Evolutionary conservation across 2,888 invertebrate species (phyloP).

Genomic region (Microdon myrmicae): DNA sequence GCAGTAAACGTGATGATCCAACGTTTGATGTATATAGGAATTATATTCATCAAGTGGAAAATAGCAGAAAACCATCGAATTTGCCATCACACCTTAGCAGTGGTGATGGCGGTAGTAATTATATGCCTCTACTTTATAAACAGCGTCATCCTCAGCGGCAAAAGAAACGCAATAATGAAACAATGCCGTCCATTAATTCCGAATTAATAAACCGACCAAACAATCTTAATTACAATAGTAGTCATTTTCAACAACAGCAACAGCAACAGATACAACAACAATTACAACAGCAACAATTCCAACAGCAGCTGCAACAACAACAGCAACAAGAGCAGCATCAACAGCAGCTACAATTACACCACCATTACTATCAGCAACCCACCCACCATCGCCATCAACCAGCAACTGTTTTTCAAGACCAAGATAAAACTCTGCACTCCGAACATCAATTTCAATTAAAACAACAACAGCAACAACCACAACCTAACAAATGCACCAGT

Average conservation of each 20-base stretch:
- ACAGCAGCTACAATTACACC: constrained; percentile 15
- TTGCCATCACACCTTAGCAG: constrained; percentile 13
- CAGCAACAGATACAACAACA: constrained; percentile 19
- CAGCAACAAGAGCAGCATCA: constrained; percentile 25
- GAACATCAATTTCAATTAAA: constrained; percentile 55
- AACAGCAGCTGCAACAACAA: constrained; percentile 31
- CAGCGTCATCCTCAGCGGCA: constrained; percentile 38
- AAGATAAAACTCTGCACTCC: constrained; percentile 24
- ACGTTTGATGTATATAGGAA: constrained; percentile 41
- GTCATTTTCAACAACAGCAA: constrained; percentile 26
- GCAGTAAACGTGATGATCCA: constrained; percentile 44
- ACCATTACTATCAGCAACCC: not conserved
- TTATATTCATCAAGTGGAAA: constrained; percentile 25
- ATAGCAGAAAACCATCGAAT: constrained; percentile 36
- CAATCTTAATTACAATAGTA: constrained; percentile 38
- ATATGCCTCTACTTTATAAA: constrained; percentile 24
- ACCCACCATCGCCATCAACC: constrained; percentile 15
- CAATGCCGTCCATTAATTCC: constrained; percentile 46
- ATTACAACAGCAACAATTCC: constrained; percentile 15
- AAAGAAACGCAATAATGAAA: constrained; percentile 44
- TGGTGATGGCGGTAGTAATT: constrained; percentile 30
- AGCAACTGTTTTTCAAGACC: too few species aligned
- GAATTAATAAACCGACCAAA: constrained; percentile 41
- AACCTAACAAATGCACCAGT: constrained; percentile 56
- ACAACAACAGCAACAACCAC: constrained; percentile 55